These are phyloP conservation scores for Archips xylosteana DNA, from an alignment of 2,888 invertebrate genomes.

Conservation along the genomic window DNA sequence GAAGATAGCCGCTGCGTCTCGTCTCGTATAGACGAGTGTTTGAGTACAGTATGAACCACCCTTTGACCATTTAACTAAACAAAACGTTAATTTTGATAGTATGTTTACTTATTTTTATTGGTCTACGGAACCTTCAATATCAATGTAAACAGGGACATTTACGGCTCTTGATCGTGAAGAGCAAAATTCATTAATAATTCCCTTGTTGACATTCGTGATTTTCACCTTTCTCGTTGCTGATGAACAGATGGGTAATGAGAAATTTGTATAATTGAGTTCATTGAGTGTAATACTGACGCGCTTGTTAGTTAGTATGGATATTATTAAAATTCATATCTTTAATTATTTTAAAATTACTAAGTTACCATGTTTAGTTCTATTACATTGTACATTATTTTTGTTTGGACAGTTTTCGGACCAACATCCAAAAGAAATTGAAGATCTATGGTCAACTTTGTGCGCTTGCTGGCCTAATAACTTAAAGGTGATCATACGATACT, in stretches of 20 bases:
- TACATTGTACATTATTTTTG: slow-evolving; percentile 40
- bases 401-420: slow-evolving; percentile 94
- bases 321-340: too few species aligned
- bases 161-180: slow-evolving; percentile 15
- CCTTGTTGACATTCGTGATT: slow-evolving; percentile 29
- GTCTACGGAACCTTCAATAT: slow-evolving; percentile 17
- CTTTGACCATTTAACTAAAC: too few species aligned
- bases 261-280: slow-evolving; percentile 23
- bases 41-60: too few species aligned
- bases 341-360: too few species aligned
- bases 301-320: too few species aligned
- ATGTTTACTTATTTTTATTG: too few species aligned
- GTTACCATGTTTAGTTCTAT: not conserved
- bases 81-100: too few species aligned
- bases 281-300: not conserved
- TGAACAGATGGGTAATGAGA: slow-evolving; percentile 19
- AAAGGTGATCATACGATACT: slow-evolving; percentile 97
- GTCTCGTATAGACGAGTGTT: too few species aligned
- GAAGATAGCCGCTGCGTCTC: too few species aligned
- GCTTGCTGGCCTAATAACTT: slow-evolving; percentile 99
- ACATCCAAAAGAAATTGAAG: slow-evolving; percentile 97
- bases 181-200: slow-evolving; percentile 32
- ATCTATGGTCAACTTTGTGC: slow-evolving; percentile 98
- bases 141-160: slow-evolving; percentile 4
- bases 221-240: slow-evolving; percentile 13